A percentile compares a stretch with the other conserved stretches of the same genome.
Evolutionary conservation across 2,797 vertebrate genomes (phyloP).

Genomic region (Thalassophryne amazonica): DNA sequence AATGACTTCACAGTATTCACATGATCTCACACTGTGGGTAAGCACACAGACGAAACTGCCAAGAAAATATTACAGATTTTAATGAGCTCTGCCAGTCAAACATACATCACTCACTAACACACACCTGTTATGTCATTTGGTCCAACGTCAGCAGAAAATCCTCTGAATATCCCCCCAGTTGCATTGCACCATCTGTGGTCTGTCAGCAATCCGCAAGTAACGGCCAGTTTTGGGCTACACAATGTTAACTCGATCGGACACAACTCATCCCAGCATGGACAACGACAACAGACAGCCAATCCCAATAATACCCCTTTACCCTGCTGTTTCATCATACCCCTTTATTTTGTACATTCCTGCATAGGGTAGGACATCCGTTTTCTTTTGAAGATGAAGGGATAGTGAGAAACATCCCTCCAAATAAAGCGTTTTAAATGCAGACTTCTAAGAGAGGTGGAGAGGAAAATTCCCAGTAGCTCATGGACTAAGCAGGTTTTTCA

Average conservation of each 20-base stretch:
- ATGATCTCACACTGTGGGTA: slow-evolving; percentile 15
- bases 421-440: too few species aligned
- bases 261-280: slow-evolving; percentile 5
- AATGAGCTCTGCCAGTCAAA: slow-evolving; percentile 60
- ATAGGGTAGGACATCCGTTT: too few species aligned
- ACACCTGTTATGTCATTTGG: slow-evolving; percentile 31
- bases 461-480: too few species aligned
- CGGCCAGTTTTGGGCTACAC: slow-evolving; percentile 18
- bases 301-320: too few species aligned
- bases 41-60: slow-evolving; percentile 35
- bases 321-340: too few species aligned
- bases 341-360: too few species aligned
- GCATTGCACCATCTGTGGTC: neutral
- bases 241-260: slow-evolving; percentile 30
- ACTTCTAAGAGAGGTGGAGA: too few species aligned
- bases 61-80: slow-evolving; percentile 41
- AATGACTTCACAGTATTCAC: slow-evolving; percentile 24
- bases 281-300: slow-evolving; percentile 11
- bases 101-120: slow-evolving; percentile 5
- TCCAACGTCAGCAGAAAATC: slow-evolving; percentile 41
- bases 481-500: too few species aligned
- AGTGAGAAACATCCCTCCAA: too few species aligned
- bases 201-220: slow-evolving; percentile 23
- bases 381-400: too few species aligned
- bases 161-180: slow-evolving; percentile 26